Base-by-base conservation (phyloP, 2,113 vertebrate genomes). In the Brachypodius melanocephalos region DNA sequence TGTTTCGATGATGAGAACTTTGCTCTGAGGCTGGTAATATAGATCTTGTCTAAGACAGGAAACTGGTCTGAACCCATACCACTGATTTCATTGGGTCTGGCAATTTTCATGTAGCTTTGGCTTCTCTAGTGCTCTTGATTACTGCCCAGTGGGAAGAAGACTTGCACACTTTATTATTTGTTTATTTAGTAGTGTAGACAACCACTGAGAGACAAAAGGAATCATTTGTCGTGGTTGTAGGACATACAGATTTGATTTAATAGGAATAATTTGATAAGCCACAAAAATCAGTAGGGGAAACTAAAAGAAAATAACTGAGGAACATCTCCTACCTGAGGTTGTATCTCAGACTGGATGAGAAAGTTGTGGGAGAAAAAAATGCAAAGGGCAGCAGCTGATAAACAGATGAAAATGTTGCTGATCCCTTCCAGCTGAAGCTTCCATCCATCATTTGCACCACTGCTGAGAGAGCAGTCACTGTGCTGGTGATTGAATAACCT, bases 21-120 rank as follows among this genome's bases (percentile, higher is more conserved):
- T 88, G 20, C 36, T 81, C 48, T 59, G 61, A 90, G 86, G 68
- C 29, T 77, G 79, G 75, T 86, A 85, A 88, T 67, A 79, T 17
- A 55, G 68, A 36, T 83, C 76, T 71, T 96, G 83, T 84, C 85
- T 87, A 65, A 86, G 88, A 61, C 92, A 96, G 95, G 82, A 94
- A 92, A 28, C 48, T 84, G 65, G 79, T 65, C 68, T 84, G 57
- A 82, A 49, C 25, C 48, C n/a, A 52, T 58, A 81, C 13, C 75
- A 52, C 17, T 91, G 65, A 18, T 89, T 96, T 94, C 46, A 42
- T 85, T 65, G 83, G 85, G 52, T 58, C 75, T 95, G 91, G 93
- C 36, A 88, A 67, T 79, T 94, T 89, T 59, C 75, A 45, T 57
- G 59, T 74, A 46, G 36, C 63, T 91, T 69, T 80, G 51, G 75